Base-by-base conservation (phyloP, 2,797 vertebrate species). In the Catostomus latipinnis region DNA sequence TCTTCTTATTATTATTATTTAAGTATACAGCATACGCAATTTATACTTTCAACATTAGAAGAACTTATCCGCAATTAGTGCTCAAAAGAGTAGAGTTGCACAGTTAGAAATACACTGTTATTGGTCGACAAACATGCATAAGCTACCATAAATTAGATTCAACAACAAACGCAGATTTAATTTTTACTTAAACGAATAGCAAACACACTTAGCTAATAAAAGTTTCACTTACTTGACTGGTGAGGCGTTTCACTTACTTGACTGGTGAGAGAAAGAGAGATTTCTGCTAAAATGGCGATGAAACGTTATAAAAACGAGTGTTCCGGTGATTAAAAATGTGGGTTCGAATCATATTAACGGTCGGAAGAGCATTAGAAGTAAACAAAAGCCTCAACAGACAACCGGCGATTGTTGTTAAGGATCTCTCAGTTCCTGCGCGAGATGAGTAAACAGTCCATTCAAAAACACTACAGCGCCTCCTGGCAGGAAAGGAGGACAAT, bases 311-410 rank as follows among this genome's bases (percentile, higher is more conserved):
- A 67, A 80, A 73, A 80, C 6, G 6, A 66, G 6, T n/a, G 54
- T 57, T 12, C 12, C 4, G 22, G 22, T 11, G 14, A 9, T 53
- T 34, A 14, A 10, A 6, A 52, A 18, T 13, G 22, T 12, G 3
- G 61, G 7, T 46, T 34, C 4, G 22, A 4, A 14, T 63, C 45
- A 63, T 71, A 56, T 65, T 0, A 71, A 54, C 0, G 8, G 3
- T 10, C 1, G n/a, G 34, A 18, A 12, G 14, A 54, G n/a, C 50
- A 65, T 7, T 10, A 5, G 53, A 84, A 75, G 67, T 73, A 80
- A 82, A 86, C 82, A 86, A 86, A 86, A 81, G 78, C 71, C 48
- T 68, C 63, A 65, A 78, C 85, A 74, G 11, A 75, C 56, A 60
- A 65, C 75, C 85, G 72, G 81, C 81, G 71, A 86, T 76, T 76